These are phyloP conservation scores for Dryoscopus gambensis DNA, from an alignment of 2,113 vertebrate genomes.

Conservation along the genomic window DNA sequence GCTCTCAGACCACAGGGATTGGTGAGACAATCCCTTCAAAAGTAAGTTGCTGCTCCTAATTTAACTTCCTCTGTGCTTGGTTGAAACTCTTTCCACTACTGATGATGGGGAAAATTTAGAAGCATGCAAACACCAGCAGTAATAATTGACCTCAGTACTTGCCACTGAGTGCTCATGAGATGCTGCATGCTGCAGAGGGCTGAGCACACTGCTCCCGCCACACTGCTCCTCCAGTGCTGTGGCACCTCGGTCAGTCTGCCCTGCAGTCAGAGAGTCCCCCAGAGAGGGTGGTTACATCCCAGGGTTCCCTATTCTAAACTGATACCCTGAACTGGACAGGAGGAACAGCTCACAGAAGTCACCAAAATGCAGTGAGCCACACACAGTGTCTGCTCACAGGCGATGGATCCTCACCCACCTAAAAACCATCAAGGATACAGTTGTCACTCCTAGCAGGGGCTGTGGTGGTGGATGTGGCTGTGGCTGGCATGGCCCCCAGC, in stretches of 20 bases:
- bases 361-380: not conserved
- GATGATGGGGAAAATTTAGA: not conserved
- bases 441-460: rapidly evolving
- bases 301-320: not conserved
- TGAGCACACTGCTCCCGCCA: not conserved
- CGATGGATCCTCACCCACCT: not conserved
- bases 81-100: not conserved
- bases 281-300: not conserved
- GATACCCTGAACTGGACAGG: not conserved
- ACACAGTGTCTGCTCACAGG: rapidly evolving
- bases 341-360: rapidly evolving
- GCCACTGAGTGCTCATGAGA: rapidly evolving
- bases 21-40: not conserved
- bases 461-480: rapidly evolving
- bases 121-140: not conserved
- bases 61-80: not conserved
- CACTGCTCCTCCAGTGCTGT: rapidly evolving
- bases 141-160: not conserved
- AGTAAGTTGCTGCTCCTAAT: not conserved
- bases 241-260: not conserved
- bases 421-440: rapidly evolving
- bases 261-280: not conserved
- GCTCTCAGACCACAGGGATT: not conserved
- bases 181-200: not conserved
- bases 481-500: rapidly evolving